Evolutionary conservation across 1,140 invertebrate species (phyloP).

Genomic region (Aphelinus certus): DNA sequence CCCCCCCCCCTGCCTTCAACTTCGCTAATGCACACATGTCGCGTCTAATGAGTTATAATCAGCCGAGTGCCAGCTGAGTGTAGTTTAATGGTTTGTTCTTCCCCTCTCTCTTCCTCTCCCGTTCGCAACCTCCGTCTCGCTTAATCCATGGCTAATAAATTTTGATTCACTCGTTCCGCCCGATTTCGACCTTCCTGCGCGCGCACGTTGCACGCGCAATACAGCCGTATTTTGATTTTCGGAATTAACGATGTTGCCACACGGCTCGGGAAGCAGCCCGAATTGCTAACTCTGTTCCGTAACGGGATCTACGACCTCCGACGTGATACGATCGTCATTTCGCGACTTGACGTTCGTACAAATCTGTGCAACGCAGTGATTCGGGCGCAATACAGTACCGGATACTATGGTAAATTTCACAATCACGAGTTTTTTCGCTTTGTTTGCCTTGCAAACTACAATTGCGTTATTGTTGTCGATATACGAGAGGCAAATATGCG

Average conservation of each 20-base stretch:
- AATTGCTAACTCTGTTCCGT: constrained; percentile 4
- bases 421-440: too few relatives aligned
- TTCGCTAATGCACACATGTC: constrained; percentile 55
- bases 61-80: constrained; percentile 50
- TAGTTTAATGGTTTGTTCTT: constrained; percentile 56
- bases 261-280: neutral
- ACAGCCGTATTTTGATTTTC: constrained; percentile 12
- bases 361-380: neutral
- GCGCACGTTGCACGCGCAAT: neutral
- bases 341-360: neutral
- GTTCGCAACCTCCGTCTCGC: neutral
- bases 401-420: too few relatives aligned
- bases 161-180: constrained; percentile 27
- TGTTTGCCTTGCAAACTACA: too few relatives aligned
- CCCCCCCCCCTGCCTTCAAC: constrained; percentile 36
- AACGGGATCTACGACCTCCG: neutral
- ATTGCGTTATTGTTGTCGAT: too few relatives aligned
- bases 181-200: neutral
- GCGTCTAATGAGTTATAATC: constrained; percentile 57
- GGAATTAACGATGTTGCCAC: constrained; percentile 10
- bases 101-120: neutral
- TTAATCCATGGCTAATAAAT: constrained; percentile 15
- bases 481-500: too few relatives aligned
- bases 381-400: too few relatives aligned
- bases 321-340: neutral